Evolutionary conservation across 2,888 invertebrate genomes (phyloP).

Genomic region (Argyresthia goedartella): DNA sequence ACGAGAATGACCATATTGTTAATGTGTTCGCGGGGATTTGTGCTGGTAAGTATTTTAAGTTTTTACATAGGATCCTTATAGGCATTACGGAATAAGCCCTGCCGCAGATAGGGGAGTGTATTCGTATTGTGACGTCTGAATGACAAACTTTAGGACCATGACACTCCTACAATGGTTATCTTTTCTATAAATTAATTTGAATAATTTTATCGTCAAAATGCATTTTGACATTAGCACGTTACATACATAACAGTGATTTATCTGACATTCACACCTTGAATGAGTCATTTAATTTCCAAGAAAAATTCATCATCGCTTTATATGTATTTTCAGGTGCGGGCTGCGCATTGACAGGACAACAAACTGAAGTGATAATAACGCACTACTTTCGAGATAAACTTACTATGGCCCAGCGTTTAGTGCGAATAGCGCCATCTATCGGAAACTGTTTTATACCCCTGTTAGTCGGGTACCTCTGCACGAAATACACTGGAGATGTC

Average conservation of each 20-base stretch:
- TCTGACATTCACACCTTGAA: too few species aligned
- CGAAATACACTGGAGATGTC: slow-evolving; percentile 41
- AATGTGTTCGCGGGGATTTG: slow-evolving; percentile 64
- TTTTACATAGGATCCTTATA: neutral
- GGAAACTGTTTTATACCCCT: slow-evolving; percentile 68
- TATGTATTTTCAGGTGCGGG: slow-evolving; percentile 60
- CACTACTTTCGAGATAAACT: slow-evolving; percentile 73
- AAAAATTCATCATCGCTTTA: too few species aligned
- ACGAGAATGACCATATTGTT: slow-evolving; percentile 54
- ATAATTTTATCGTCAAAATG: too few species aligned
- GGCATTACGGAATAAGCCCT: too few species aligned
- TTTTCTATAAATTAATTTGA: too few species aligned
- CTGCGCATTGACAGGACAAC: slow-evolving; percentile 66
- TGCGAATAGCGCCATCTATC: slow-evolving; percentile 61
- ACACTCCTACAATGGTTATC: too few species aligned
- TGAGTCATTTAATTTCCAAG: too few species aligned
- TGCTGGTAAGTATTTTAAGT: slow-evolving; percentile 42
- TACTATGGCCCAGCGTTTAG: slow-evolving; percentile 56
- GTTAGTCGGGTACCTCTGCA: slow-evolving; percentile 58
- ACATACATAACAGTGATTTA: too few species aligned
- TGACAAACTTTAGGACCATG: too few species aligned
- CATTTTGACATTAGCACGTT: too few species aligned
- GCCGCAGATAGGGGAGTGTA: too few species aligned
- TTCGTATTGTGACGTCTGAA: too few species aligned
- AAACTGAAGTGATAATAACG: slow-evolving; percentile 68